Base-by-base conservation (phyloP, 2,888 invertebrate genomes). In the Heteropelma amictum region DNA sequence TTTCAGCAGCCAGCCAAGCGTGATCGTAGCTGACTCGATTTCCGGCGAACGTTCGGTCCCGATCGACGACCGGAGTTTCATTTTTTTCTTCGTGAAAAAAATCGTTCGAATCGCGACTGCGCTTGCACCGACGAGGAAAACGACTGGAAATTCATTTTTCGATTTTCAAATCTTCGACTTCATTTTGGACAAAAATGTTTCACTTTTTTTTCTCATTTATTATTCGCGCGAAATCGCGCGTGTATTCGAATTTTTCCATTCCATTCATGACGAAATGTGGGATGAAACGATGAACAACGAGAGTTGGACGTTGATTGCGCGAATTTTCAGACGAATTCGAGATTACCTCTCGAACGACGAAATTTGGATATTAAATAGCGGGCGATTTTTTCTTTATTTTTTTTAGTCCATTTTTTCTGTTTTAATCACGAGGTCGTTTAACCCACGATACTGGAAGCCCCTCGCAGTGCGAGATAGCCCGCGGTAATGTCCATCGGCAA, bases 401-500 rank as follows among this genome's bases (percentile, higher is more conserved):
- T 6, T 30, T 14, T 21, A 10, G 26, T 30, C 30, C 10, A 1
- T 21, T 51, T 40, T 58, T 19, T 51, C 8, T 38, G 28, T 51
- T 28, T 51, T 14, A 68, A 26, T 19, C 38, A 67, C 47, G 35
- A 51, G 63, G 26, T 28, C 21, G 68, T 80, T 91, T 88, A 94
- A 83, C 93, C 94, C 47, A 95, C 94, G 82, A 94, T 93, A 84
- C 93, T 94, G 77, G 93, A 94, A 10, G 96, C 95, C 80, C 96
- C 97, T 81, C 98, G 91, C 35, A 98, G 90, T 60, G 96, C 94
- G 72, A 98, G 90, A 88, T 96, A 97, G 1, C 97, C 97, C 47
- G 96, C 95, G 23, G 97, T 95, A 69, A 97, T 95, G 86, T 98
- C 98, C 92, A 96, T 96, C 0, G 97, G 97, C 78, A 98, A 90